Evolutionary conservation across 2,888 invertebrate species (phyloP), one percentile per base, ranked within the genome.

Genomic region (Meiosimyza decipiens): DNA sequence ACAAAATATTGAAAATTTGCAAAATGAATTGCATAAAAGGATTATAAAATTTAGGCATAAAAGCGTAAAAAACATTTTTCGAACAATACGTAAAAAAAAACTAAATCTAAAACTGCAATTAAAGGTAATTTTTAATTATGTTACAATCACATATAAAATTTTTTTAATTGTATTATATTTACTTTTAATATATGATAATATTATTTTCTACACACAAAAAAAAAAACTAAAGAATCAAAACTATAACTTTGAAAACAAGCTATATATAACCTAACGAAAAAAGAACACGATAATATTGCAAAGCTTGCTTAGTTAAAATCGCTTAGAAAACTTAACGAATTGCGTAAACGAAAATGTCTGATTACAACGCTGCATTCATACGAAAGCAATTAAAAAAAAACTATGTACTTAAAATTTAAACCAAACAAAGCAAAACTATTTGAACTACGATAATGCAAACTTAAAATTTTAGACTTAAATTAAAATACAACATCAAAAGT

Each of bases 81-180:
- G 22, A 68, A 22, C 22, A 33, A 80, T 76, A 80, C 80, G 80
- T 82, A 80, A 82, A 78, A 79, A 78, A 76, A 55, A 28, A 55
- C 15, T 12, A 55, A 55, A 18, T 5, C 22, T n/a, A 55, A 72
- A 40, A 40, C 1, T 40, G 40, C 40, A 9, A 40, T 40, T 40
- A 9, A 40, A 40, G 9, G 6, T 40, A 40, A 40, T 7, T 40
- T 40, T 40, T 3, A 40, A 40, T 40, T 40, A 40, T 40, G 40
- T 40, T 40, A 40, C 9, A 40, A 40, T 40, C 1, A 40, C 9
- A 65, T 68, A 62, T 40, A 54, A 79, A 75, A 73, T 49, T 11
- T 16, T 55, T 2, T 28, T 2, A 55, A 15, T 11, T 22, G n/a
- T n/a, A 55, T 11, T 12, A 55, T 6, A n/a, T 55, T 55, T 55